Conservation (phyloP, 2,113 vertebrate species). For the Brachyistius frenatus region DNA sequence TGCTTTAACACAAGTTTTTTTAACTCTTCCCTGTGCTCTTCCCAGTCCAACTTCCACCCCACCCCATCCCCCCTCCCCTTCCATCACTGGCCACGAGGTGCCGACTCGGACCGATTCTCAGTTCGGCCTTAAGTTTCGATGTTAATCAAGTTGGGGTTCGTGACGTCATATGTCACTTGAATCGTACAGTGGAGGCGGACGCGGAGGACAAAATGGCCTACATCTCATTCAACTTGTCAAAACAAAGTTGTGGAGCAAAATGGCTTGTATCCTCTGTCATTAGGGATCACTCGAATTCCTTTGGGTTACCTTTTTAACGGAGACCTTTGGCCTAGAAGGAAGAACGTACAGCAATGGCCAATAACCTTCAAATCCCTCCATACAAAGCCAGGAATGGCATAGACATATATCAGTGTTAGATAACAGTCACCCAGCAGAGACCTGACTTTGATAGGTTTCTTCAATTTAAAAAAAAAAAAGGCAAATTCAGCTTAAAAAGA, state of each 20-base stretch:
- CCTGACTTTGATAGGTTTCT: constrained; percentile 54
- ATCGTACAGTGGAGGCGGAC: constrained; percentile 62
- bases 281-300: constrained; percentile 32
- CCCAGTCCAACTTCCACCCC: neutral
- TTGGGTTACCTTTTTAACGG: constrained; percentile 17
- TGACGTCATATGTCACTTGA: constrained; percentile 55
- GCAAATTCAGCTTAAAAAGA: constrained; percentile 46
- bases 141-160: constrained; percentile 49
- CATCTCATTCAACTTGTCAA: constrained; percentile 44
- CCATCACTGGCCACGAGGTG: constrained; percentile 20
- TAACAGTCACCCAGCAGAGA: constrained; percentile 48
- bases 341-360: constrained; percentile 28
- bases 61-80: neutral
- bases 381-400: constrained; percentile 44
- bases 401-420: constrained; percentile 46
- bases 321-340: constrained; percentile 3
- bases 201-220: constrained; percentile 58
- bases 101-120: neutral
- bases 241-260: constrained; percentile 48
- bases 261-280: constrained; percentile 10
- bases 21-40: constrained; percentile 67
- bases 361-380: constrained; percentile 30
- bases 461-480: constrained; percentile 39
- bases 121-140: constrained; percentile 7
- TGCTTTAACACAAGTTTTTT: constrained; percentile 65